Percentiles rank a stretch among this genome's conserved stretches.
Conservation (phyloP, 2,888 invertebrate genomes). For the Cosmopolites sordidus region DNA sequence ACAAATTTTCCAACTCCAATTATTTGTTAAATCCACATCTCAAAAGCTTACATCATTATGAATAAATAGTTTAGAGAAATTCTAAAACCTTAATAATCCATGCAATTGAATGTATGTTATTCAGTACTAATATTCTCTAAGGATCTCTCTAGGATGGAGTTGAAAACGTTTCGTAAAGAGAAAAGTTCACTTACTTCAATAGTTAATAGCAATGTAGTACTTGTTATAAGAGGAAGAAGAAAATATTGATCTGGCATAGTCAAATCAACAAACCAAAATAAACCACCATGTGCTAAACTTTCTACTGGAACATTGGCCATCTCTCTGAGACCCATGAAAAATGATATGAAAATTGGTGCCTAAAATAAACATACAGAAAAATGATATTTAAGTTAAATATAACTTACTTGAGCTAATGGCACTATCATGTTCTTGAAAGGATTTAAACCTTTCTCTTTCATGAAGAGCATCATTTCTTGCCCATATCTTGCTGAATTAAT, state of each 20-base stretch:
- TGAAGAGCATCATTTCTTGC: slow-evolving; percentile 74
- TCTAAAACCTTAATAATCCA: too few relatives aligned
- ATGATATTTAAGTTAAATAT: background rate
- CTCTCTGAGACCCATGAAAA: slow-evolving; percentile 79
- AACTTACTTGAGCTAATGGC: slow-evolving; percentile 68
- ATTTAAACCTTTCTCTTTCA: slow-evolving; percentile 77
- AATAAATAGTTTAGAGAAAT: too few relatives aligned
- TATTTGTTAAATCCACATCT: too few relatives aligned
- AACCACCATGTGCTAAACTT: slow-evolving; percentile 82
- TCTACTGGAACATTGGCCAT: slow-evolving; percentile 92
- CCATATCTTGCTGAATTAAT: slow-evolving; percentile 71
- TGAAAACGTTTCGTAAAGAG: too few relatives aligned
- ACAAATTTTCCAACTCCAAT: too few relatives aligned
- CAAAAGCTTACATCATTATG: too few relatives aligned
- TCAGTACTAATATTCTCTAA: too few relatives aligned
- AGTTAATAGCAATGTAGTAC: slow-evolving; percentile 74
- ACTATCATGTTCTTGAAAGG: slow-evolving; percentile 75
- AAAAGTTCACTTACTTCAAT: slow-evolving; percentile 67
- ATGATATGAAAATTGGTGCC: slow-evolving; percentile 85
- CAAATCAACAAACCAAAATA: slow-evolving; percentile 90
- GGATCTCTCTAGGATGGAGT: too few relatives aligned
- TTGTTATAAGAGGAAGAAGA: slow-evolving; percentile 79
- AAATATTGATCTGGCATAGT: slow-evolving; percentile 88
- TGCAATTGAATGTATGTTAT: too few relatives aligned
- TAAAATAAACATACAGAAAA: slow-evolving; percentile 37